Conservation (phyloP, 1,140 invertebrate species). For the Rhagoletis zephyria region DNA sequence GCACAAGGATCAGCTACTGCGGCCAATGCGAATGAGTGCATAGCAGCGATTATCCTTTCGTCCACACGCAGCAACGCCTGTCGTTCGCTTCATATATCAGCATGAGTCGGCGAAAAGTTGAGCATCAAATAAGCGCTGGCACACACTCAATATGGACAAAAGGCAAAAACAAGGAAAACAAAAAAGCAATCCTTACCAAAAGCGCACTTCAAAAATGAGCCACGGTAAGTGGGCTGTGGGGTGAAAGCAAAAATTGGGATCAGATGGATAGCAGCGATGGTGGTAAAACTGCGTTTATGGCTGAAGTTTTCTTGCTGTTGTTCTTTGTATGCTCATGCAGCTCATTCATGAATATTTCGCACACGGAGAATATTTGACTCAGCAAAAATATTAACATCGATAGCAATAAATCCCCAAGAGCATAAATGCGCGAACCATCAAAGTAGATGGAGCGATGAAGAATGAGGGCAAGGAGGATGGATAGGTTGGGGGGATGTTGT, state of each 20-base stretch:
- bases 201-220: not conserved
- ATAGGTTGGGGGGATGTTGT: not conserved
- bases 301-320: conserved; percentile 21
- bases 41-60: conserved; percentile 33
- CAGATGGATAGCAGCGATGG: not conserved
- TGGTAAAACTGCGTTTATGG: not conserved
- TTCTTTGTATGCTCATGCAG: not conserved
- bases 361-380: conserved; percentile 36
- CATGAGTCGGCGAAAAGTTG: not conserved
- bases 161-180: not conserved
- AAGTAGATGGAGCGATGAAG: not conserved
- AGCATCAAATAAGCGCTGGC: not conserved
- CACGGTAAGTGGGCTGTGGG: not conserved
- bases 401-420: conserved; percentile 47
- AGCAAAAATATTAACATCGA: conserved; percentile 52
- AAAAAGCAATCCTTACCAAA: not conserved
- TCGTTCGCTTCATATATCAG: conserved; percentile 28
- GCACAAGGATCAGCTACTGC: not conserved
- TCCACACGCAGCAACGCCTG: conserved; percentile 3
- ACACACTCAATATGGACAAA: not conserved
- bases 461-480: not conserved
- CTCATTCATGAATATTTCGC: conserved; percentile 40
- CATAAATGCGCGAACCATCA: conserved; percentile 37
- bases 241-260: not conserved
- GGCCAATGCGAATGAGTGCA: not conserved